A percentile compares a stretch with the other conserved stretches of the same genome.
Evolutionary conservation across 1,140 invertebrate genomes (phyloP).

Genomic region (Drosophila subpulchrella): DNA sequence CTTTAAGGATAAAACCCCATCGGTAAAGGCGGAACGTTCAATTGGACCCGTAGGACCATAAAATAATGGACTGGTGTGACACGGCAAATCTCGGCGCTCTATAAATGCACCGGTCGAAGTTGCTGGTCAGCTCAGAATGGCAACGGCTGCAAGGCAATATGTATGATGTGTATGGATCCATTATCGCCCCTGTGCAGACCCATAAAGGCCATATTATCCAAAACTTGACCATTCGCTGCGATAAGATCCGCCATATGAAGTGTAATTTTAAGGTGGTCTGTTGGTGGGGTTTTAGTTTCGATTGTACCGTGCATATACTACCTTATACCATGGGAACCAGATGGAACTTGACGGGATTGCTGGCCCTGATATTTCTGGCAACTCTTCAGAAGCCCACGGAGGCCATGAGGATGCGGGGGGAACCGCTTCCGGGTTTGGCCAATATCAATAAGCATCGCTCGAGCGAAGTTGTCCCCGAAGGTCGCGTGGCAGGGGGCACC

Average conservation of each 20-base stretch:
- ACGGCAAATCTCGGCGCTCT: conserved; percentile 51
- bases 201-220: conserved; percentile 46
- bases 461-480: neutral
- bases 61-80: conserved; percentile 11
- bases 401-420: conserved; percentile 46
- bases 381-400: neutral
- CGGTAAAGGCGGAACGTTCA: conserved; percentile 20
- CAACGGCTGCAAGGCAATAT: conserved; percentile 9
- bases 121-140: conserved; percentile 22
- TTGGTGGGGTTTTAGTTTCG: conserved; percentile 53
- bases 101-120: conserved; percentile 44
- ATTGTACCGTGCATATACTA: conserved; percentile 29
- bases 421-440: conserved; percentile 28
- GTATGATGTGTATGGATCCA: conserved; percentile 30
- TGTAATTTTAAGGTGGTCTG: conserved; percentile 47
- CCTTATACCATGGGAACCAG: conserved; percentile 51
- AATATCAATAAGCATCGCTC: conserved; percentile 11
- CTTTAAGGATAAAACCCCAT: conserved; percentile 46
- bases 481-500: conserved; percentile 83
- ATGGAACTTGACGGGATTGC: conserved; percentile 18
- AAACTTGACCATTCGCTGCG: conserved; percentile 6
- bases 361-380: conserved; percentile 1
- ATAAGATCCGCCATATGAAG: conserved; percentile 50
- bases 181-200: conserved; percentile 32
- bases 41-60: conserved; percentile 27